Evolutionary conservation across 2,113 vertebrate genomes (phyloP).

Genomic region (Chrysemys picta): DNA sequence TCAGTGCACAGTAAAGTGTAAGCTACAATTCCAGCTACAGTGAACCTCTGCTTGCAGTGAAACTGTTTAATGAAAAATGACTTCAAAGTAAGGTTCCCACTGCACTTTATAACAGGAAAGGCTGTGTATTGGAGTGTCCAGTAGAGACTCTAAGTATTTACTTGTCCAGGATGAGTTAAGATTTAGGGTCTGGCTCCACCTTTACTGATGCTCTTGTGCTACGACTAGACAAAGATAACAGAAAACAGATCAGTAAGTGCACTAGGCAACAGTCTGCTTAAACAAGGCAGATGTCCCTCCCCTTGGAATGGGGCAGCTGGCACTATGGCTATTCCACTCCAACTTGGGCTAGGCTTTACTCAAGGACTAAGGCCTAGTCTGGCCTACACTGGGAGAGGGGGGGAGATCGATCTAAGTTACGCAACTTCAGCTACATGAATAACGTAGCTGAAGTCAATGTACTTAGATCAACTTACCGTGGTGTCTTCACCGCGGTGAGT

Average conservation of each 20-base stretch:
- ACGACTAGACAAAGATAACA: neutral
- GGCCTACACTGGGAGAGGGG: too few species aligned
- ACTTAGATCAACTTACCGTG: too few species aligned
- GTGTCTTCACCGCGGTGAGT: too few species aligned
- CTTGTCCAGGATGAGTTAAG: neutral
- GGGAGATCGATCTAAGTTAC: too few species aligned
- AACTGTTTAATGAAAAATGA: neutral
- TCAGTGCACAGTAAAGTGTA: rapidly evolving
- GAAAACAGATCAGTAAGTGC: neutral
- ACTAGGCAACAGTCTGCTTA: rapidly evolving
- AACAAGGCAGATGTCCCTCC: rapidly evolving
- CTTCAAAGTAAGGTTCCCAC: rapidly evolving
- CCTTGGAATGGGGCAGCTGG: neutral
- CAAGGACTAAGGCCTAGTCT: neutral
- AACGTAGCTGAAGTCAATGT: too few species aligned
- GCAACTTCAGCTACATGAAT: too few species aligned
- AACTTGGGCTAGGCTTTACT: neutral
- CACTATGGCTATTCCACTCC: neutral
- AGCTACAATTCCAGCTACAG: neutral
- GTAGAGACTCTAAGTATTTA: neutral
- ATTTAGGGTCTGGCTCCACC: neutral
- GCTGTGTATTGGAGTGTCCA: neutral
- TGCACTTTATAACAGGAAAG: neutral
- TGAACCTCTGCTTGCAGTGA: neutral
- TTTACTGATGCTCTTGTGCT: neutral